Base-by-base conservation (phyloP, 2,888 invertebrate genomes). In the Chrysodeixis includens region DNA sequence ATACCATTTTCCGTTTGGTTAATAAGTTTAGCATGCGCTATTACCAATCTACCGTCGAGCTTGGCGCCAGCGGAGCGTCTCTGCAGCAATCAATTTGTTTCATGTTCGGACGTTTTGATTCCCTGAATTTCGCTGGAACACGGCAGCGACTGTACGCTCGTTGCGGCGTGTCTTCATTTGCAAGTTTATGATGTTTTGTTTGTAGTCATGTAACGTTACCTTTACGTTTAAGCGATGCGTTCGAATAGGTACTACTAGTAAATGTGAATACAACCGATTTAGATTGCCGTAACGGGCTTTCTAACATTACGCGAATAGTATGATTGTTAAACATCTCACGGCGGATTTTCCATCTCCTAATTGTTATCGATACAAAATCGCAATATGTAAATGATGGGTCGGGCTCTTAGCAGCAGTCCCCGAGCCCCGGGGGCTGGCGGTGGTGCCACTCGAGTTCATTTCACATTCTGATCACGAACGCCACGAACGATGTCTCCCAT, bases 11-110 rank as follows among this genome's bases (percentile, higher is more conserved):
- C 93, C 94, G 93, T 93, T 93, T 91, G 90, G 89, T 90, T 95
- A 94, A 95, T 95, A 93, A 94, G 94, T 93, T 95, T 95, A 94
- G 93, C 93, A 92, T 92, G 89, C 91, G 88, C 93, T 94, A 95
- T 94, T 94, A 94, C 92, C 94, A 95, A 94, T 95, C 92, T 90
- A 86, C 89, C 87, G 91, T 87, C 87, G 89, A 88, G 91, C 87
- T 89, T 86, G 90, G 85, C 87, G 90, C 86, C 87, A 82, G 83
- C 82, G 86, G 88, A 88, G 86, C 88, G 88, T 89, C 87, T 87
- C 89, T 90, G 90, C 90, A 86, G 86, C 94, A 94, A 95, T 95
- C 93, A 94, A 94, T 94, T 93, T 91, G 92, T 91, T 93, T 91
- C 89, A 91, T 89, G 89, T 92, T 90, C 88, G 92, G 89, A 90